These are phyloP conservation scores for Odobenus rosmarus DNA, from an alignment of 2,113 vertebrate species.

Conservation along the genomic window DNA sequence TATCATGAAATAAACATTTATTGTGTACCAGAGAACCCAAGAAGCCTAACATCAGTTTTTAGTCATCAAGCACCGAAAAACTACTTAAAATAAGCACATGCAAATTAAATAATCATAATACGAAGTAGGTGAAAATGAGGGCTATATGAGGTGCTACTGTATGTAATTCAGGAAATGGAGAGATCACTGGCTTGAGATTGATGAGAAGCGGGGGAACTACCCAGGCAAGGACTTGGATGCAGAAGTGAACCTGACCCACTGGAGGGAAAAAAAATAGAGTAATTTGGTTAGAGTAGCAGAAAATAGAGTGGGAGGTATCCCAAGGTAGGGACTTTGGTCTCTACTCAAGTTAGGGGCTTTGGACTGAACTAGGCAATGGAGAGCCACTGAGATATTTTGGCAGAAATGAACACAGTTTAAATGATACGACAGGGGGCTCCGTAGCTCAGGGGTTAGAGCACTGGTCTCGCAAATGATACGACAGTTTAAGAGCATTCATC, in stretches of 20 bases:
- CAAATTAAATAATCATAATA: neutral
- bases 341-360: neutral
- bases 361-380: neutral
- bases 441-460: too few species aligned
- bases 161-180: neutral
- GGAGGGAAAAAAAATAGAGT: neutral
- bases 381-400: neutral
- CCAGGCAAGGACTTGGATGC: neutral
- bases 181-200: neutral
- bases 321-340: neutral
- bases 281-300: neutral
- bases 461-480: neutral
- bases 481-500: neutral
- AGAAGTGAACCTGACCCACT: neutral
- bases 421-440: neutral
- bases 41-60: neutral
- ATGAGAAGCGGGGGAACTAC: neutral
- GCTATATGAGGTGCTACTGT: neutral
- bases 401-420: neutral
- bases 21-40: neutral
- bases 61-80: neutral
- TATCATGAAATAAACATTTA: neutral
- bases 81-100: neutral
- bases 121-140: neutral
- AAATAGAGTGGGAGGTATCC: neutral